Evolutionary conservation across 2,888 invertebrate species (phyloP), one percentile per base, ranked within the genome.

Genomic region (Tetragonula carbonaria): DNA sequence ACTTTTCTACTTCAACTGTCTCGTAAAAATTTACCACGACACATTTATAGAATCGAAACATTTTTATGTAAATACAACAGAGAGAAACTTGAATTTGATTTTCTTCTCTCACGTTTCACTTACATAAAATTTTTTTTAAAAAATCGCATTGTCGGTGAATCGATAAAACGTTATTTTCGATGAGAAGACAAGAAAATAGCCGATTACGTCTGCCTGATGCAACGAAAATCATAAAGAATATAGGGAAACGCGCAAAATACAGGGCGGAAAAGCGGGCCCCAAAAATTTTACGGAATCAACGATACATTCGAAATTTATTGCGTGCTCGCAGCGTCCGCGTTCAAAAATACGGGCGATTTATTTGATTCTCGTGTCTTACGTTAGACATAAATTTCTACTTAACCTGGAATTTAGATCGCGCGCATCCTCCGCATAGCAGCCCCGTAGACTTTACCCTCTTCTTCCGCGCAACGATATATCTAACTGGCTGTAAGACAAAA

Each of bases 341-440:
- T 85, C 28, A 28, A 76, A 80, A 84, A 85, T 76, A 84, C 73
- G 65, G 84, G 65, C 76, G 76, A 85, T 85, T 85, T 85, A 85
- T 84, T 84, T 74, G 80, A 59, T 53, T 70, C 84, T 84, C 74
- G 74, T 80, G 80, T 84, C 85, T 84, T 77, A 51, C 73, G 76
- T 77, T 63, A 23, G 74, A 80, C 85, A 85, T 84, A 85, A 85
- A 84, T 85, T 85, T 80, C 84, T 77, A 84, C 80, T 84, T 80
- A 84, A 84, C 85, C 84, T 66, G 84, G 84, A 85, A 85, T 85
- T 85, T 84, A 76, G 85, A 80, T 85, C 73, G 74, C 71, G 65
- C 70, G 76, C 78, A 71, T 77, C 84, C 75, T 28, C 21, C 76
- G 74, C 84, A 77, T 72, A 74, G 70, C 74, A 63, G 65, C 72